Evolutionary conservation across 2,888 invertebrate species (phyloP), one percentile per base, ranked within the genome.

Genomic region (Dolichopus griseipennis): DNA sequence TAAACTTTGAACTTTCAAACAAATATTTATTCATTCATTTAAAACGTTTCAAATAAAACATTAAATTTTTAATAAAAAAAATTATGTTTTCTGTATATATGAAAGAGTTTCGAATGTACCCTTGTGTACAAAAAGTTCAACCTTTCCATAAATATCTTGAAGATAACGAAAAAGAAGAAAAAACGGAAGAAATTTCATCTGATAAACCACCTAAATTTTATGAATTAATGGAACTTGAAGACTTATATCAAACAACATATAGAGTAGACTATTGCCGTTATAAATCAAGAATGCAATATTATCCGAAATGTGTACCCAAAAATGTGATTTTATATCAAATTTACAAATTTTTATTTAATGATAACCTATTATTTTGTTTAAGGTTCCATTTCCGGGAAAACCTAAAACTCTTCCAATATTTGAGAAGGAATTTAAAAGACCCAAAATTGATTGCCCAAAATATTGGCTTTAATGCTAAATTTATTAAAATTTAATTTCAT

Each of bases 41-140:
- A 15, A 41, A 61, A 27, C 34, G 12, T n/a, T 10, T 64, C 10
- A 67, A 2, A 67, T 65, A 65, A n/a, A n/a, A n/a, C 61, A 15
- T 61, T 52, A 43, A 18, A 63, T 64, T 41, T 61, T 61, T 21
- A 43, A 41, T 65, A 7, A 22, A 15, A 61, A 20, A 18, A 61
- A 61, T 34, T 66, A 70, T 71, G 71, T 10, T 67, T 1, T 65
- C 70, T 20, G 43, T 20, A 18, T 69, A 68, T 65, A 71, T 71
- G 70, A 65, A 62, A 9, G 69, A 71, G n/a, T 68, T 65, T 43
- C 62, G 41, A 27, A 27, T 27, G 22, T 69, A 67, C 61, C 34
- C 52, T n/a, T 64, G 37, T 66, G 15, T 33, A 12, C 64, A 65
- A 20, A 65, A 21, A 12, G 66, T 66, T 67, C 41, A 69, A 27